phyloP scores from a whole-genome alignment of 2,113 vertebrate genomes.

The Hyla sarda region DNA sequence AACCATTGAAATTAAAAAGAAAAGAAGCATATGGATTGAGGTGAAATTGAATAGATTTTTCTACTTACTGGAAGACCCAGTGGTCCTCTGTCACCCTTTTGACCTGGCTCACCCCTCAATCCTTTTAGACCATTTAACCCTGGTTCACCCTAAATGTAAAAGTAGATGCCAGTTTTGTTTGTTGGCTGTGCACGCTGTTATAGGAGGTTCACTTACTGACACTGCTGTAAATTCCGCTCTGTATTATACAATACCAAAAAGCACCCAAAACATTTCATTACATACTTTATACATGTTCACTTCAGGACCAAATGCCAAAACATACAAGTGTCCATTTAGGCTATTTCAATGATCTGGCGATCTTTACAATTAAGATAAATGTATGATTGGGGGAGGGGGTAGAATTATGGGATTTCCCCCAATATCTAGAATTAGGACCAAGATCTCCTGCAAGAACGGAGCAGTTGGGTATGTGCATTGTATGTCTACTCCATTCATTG shows the following conservation, averaged over 20 bases:
- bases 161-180: slow-evolving; percentile 81
- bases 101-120: slow-evolving; percentile 91
- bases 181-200: slow-evolving; percentile 70
- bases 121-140: slow-evolving; percentile 96
- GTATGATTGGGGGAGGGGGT: too few species aligned
- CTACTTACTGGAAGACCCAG: slow-evolving; percentile 98
- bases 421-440: too few species aligned
- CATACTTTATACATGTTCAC: neutral
- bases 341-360: too few species aligned
- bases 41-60: slow-evolving; percentile 75
- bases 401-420: too few species aligned
- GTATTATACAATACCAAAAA: slow-evolving; percentile 31
- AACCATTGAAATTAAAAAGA: slow-evolving; percentile 62
- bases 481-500: too few species aligned
- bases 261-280: slow-evolving; percentile 24
- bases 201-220: slow-evolving; percentile 71
- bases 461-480: too few species aligned
- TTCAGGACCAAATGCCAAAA: too few species aligned
- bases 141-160: slow-evolving; percentile 90
- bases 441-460: too few species aligned
- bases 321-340: too few species aligned
- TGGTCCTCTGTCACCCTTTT: slow-evolving; percentile 98
- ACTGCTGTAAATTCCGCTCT: slow-evolving; percentile 75
- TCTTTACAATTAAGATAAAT: too few species aligned
- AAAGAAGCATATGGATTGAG: slow-evolving; percentile 70